These are phyloP conservation scores for Neolamprologus fasciatus DNA, from an alignment of 2,113 vertebrate genomes.

Conservation along the genomic window DNA sequence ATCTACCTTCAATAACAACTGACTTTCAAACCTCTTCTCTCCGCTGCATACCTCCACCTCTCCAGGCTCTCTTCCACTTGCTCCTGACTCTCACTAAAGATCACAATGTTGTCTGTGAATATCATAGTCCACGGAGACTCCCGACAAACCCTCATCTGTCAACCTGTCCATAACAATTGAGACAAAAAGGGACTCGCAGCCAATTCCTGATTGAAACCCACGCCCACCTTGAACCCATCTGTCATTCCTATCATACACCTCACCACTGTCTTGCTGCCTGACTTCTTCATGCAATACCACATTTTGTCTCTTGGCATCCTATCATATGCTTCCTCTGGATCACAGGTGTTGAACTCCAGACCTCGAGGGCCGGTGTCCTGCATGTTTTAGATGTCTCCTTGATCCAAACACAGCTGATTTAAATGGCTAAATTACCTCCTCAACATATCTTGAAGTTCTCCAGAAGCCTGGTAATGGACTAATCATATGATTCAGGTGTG, in stretches of 20 bases:
- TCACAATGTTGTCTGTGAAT: not conserved
- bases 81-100: not conserved
- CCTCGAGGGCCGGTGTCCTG: rapidly evolving
- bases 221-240: not conserved
- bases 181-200: not conserved
- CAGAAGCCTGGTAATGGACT: too few species aligned
- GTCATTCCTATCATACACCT: not conserved
- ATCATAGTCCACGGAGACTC: not conserved
- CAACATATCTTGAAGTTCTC: too few species aligned
- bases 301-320: not conserved
- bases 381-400: too few species aligned
- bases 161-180: not conserved
- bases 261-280: not conserved
- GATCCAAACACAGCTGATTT: too few species aligned
- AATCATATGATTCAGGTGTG: too few species aligned
- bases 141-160: rapidly evolving
- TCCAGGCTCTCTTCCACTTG: not conserved
- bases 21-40: not conserved
- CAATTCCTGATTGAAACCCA: rapidly evolving
- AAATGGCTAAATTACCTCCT: too few species aligned
- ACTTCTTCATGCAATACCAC: not conserved
- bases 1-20: not conserved
- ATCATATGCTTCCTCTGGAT: not conserved
- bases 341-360: rapidly evolving
- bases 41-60: not conserved